Conservation (phyloP, 2,888 invertebrate genomes). For the Melitaea athalia region DNA sequence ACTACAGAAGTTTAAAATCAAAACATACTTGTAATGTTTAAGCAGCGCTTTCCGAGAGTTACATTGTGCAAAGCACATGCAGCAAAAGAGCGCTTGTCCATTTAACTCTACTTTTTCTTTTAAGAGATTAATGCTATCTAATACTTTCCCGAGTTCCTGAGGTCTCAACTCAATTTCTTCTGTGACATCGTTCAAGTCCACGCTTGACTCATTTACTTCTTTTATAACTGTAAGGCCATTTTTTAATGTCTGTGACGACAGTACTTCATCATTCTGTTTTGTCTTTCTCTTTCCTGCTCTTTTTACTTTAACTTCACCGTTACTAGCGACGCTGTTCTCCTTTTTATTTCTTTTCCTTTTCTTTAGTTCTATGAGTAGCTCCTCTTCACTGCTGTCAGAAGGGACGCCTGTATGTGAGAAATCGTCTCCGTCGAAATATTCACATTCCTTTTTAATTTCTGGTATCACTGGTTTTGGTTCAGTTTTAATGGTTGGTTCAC, state of each 20-base stretch:
- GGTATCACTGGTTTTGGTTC: slow-evolving; percentile 2
- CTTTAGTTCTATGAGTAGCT: slow-evolving; percentile 60
- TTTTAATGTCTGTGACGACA: background rate
- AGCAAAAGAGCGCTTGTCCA: slow-evolving; percentile 58
- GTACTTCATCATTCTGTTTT: slow-evolving; percentile 31
- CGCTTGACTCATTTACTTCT: slow-evolving; percentile 32
- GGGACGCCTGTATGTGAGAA: slow-evolving; percentile 43
- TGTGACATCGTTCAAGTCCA: slow-evolving; percentile 47
- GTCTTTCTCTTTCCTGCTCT: slow-evolving; percentile 39
- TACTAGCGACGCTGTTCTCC: slow-evolving; percentile 17
- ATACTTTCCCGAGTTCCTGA: slow-evolving; percentile 23
- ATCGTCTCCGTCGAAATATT: slow-evolving; percentile 43
- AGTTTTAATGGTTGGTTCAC: slow-evolving; percentile 12
- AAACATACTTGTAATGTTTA: slow-evolving; percentile 68
- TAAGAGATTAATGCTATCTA: slow-evolving; percentile 7
- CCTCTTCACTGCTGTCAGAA: slow-evolving; percentile 65
- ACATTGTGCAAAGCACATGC: slow-evolving; percentile 66
- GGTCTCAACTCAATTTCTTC: slow-evolving; percentile 45
- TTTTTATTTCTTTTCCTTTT: slow-evolving; percentile 54
- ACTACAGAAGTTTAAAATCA: background rate
- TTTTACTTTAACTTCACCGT: slow-evolving; percentile 35
- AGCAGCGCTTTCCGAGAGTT: slow-evolving; percentile 56
- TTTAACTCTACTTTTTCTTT: slow-evolving; percentile 17
- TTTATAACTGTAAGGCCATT: slow-evolving; percentile 11
- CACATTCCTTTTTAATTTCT: slow-evolving; percentile 56